Base-by-base conservation (phyloP, 2,113 vertebrate species). In the Cryptotis parvus region DNA sequence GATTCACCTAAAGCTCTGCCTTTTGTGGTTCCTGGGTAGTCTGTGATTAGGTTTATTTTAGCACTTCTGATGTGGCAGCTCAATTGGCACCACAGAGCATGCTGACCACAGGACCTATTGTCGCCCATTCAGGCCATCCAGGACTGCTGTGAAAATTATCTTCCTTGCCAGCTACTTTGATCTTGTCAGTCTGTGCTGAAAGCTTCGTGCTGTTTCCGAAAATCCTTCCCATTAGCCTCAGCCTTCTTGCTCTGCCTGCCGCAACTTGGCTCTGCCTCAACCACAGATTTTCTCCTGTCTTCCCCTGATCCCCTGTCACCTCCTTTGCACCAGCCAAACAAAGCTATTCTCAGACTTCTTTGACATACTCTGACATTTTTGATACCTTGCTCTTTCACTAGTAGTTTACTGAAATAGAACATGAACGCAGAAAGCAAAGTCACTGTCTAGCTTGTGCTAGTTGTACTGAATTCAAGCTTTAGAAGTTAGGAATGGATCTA, bases 311-410 rank as follows among this genome's bases (percentile, higher is more conserved):
- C 35, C 24, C 78, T 12, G 4, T 76, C 87, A 65, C 22, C 81
- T 87, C 33, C 55, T 74, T 75, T 31, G 35, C 39, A 69, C 7
- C 49, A 72, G 72, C 70, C 92, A 74, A 52, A 76, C 75, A 84
- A 84, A 74, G n/a, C 84, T 92, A 6, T 91, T 87, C 96, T 70
- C 86, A 74, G 68, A 61, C 27, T 78, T 58, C 58, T 29, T 78
- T 83, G 74, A 77, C 41, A 73, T 31, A 66, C 6, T 10, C 77
- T 77, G 87, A 86, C 68, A 58, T 70, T 65, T 79, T 52, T 14
- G 43, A 49, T 31, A 61, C 66, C 52, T 81, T 15, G 27, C n/a
- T 73, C 55, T 58, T 84, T 92, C 33, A 45, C 41, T 58, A 35
- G 61, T 20, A 31, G 27, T 87, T 75, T 45, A 74, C 49, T 41